Conservation (phyloP, 2,113 vertebrate species). For the Artemisiospiza belli region DNA sequence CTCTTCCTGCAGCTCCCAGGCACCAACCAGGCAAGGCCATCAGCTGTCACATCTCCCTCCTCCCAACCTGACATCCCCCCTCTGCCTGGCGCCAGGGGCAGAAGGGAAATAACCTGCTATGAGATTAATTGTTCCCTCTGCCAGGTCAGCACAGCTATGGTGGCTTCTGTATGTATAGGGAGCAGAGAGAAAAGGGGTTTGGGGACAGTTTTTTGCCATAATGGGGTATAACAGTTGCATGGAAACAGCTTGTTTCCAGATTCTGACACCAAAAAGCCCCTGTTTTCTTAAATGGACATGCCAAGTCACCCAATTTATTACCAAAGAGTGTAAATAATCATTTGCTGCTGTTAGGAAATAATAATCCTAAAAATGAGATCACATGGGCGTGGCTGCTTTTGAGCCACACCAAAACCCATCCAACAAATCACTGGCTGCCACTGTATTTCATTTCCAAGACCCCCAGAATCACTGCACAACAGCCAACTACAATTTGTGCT, state of each 20-base stretch:
- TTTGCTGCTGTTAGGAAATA: neutral
- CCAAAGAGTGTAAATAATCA: neutral
- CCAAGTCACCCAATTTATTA: neutral
- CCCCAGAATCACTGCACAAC: neutral
- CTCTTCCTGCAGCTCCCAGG: neutral
- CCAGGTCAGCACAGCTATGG: neutral
- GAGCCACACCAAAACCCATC: neutral
- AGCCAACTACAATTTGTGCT: neutral
- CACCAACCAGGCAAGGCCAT: neutral
- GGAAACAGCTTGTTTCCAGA: neutral
- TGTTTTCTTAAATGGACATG: neutral
- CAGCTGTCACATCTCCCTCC: neutral
- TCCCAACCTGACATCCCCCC: neutral
- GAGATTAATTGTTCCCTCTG: neutral
- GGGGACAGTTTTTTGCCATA: neutral
- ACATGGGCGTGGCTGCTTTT: neutral
- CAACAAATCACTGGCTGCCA: neutral
- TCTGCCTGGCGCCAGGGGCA: neutral
- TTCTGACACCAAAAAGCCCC: neutral
- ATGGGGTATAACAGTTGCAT: neutral
- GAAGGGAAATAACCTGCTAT: neutral
- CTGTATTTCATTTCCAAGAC: neutral
- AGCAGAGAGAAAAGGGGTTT: neutral
- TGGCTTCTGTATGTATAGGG: neutral
- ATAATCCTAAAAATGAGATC: neutral